Conservation (phyloP, 2,113 vertebrate species). For the Rallus limicola region DNA sequence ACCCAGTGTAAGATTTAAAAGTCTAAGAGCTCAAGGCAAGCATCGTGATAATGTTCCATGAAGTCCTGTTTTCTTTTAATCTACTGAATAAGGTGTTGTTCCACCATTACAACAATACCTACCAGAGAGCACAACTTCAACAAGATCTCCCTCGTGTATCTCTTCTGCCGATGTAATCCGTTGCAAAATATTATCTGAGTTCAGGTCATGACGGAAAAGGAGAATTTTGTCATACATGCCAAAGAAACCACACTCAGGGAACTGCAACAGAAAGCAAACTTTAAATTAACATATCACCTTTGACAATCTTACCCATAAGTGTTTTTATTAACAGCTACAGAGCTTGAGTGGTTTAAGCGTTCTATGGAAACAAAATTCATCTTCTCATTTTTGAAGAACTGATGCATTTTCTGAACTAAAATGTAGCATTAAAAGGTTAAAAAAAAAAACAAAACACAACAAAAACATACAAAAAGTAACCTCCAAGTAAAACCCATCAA, state of each 20-base stretch:
- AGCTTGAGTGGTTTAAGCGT: neutral
- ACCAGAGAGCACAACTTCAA: constrained; percentile 96
- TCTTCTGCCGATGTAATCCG: constrained; percentile 92
- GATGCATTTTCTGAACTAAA: neutral
- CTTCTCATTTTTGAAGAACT: neutral
- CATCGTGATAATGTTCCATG: neutral
- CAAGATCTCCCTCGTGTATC: constrained; percentile 95
- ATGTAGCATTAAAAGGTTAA: neutral
- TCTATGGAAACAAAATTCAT: neutral
- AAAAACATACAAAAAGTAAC: neutral
- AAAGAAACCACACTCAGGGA: constrained; percentile 98
- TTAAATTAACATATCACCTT: constrained; percentile 22
- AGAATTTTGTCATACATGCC: constrained; percentile 99
- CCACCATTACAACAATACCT: neutral
- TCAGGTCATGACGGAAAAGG: constrained; percentile 95
- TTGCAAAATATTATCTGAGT: constrained; percentile 96
- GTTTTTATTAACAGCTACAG: neutral
- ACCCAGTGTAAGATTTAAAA: neutral
- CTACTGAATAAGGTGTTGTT: neutral
- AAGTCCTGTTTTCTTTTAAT: neutral
- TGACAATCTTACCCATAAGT: neutral
- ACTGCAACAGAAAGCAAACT: constrained; percentile 78
- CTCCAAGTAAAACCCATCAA: neutral
- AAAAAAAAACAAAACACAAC: neutral
- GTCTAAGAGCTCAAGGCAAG: neutral